Percentiles rank a stretch among this genome's conserved stretches.
Evolutionary conservation across 2,797 vertebrate genomes (phyloP).

Genomic region (Helostoma temminkii): DNA sequence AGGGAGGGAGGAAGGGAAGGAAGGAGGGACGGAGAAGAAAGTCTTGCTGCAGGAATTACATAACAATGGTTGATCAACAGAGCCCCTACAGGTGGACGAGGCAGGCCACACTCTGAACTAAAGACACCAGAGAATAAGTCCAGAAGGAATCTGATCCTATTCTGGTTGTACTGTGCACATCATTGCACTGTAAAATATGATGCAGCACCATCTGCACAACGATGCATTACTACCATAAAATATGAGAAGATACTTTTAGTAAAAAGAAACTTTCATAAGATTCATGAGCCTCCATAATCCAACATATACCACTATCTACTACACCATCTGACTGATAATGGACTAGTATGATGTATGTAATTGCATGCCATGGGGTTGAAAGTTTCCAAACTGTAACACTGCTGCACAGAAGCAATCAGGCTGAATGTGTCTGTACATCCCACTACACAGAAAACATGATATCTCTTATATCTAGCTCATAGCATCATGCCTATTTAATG

Average conservation of each 20-base stretch:
- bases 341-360: no score
- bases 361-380: no score
- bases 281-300: not conserved
- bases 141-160: not conserved
- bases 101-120: not conserved
- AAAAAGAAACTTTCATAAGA: not conserved
- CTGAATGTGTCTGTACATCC: no score
- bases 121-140: not conserved
- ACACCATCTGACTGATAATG: no score
- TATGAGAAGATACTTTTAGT: not conserved
- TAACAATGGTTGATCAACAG: slow-evolving; percentile 84
- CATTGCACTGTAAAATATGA: not conserved
- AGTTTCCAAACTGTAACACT: no score
- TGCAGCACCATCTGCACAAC: not conserved
- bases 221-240: not conserved
- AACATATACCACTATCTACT: not conserved
- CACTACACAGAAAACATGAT: no score
- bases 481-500: not conserved
- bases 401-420: no score
- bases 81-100: slow-evolving; percentile 28
- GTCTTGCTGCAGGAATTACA: slow-evolving; percentile 83
- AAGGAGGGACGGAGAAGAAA: slow-evolving; percentile 8
- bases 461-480: not conserved
- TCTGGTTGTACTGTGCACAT: not conserved
- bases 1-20: not conserved